Evolutionary conservation across 1,140 invertebrate species (phyloP), one percentile per base, ranked within the genome.

Genomic region (Drosophila lowei): DNA sequence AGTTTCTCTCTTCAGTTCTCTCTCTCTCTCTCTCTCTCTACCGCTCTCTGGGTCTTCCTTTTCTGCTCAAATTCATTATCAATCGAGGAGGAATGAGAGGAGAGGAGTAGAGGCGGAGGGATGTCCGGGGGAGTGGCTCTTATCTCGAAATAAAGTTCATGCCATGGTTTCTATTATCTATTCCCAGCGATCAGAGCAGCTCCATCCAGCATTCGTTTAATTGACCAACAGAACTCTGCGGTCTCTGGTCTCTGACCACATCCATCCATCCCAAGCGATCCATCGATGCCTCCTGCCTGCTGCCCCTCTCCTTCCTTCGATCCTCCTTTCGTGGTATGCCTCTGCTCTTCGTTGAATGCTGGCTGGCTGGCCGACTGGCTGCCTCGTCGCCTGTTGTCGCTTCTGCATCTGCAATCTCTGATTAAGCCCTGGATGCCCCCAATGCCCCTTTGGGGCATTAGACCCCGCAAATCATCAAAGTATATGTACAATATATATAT

Each of bases 111-210:
- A 9, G 30, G 30, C 30, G 23, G 23, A 1, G 28, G 28, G 28
- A 28, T 28, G 28, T 28, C 28, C 28, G 28, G 28, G 25, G 28
- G 49, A 47, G 58, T 42, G 47, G 65, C 64, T 74, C 83, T 88
- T 88, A 77, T 76, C 72, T 55, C 66, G 49, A 61, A 79, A 76
- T 89, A 88, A 79, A 83, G 84, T 88, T 88, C 84, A 89, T 77
- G 61, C 66, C 68, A 63, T 64, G 83, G 78, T 89, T 38, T 79
- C 79, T 79, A 79, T 88, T 88, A 88, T 88, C 83, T 88, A 79
- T 88, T 77, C 79, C 61, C 79, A 66, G 83, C 83, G 83, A 88
- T 88, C 83, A 80, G 81, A 25, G 23, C 18, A 25, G 34, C 34
- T 38, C 34, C 57, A 43, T 44, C 41, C 68, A 61, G 65, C 58